Percentiles rank a stretch among this genome's conserved stretches.
These are phyloP conservation scores for Pycnonotus jocosus DNA, from an alignment of 2,113 vertebrate genomes.

Conservation along the genomic window DNA sequence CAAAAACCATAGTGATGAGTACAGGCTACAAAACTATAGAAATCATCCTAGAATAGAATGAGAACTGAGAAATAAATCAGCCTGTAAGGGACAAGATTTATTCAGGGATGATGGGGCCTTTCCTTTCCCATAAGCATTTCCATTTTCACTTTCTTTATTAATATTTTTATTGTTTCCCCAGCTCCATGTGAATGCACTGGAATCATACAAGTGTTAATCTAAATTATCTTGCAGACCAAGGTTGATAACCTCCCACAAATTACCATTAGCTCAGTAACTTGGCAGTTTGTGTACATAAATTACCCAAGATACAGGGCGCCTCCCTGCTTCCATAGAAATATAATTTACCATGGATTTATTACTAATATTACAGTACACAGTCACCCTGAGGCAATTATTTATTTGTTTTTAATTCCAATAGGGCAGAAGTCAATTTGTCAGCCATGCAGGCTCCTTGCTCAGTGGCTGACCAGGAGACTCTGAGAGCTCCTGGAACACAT, in stretches of 20 bases:
- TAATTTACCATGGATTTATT: conserved; percentile 29
- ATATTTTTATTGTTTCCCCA: not conserved
- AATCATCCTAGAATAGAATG: not conserved
- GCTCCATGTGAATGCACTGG: not conserved
- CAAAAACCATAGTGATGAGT: not conserved
- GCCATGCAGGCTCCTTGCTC: not conserved
- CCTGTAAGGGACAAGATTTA: not conserved
- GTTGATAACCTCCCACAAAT: conserved; percentile 37
- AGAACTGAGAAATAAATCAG: not conserved
- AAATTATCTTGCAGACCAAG: conserved; percentile 18
- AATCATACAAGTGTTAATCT: not conserved
- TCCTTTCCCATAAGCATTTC: not conserved
- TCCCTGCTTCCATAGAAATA: conserved; percentile 33
- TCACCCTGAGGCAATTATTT: conserved; percentile 20
- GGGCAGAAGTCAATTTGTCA: conserved; percentile 19
- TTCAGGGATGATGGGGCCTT: not conserved
- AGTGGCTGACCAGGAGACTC: not conserved
- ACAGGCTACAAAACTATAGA: not conserved
- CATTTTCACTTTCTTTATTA: not conserved
- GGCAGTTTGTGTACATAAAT: conserved; percentile 22
- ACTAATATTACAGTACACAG: not conserved
- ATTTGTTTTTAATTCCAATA: conserved; percentile 37
- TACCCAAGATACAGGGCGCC: conserved; percentile 13
- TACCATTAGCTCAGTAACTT: conserved; percentile 36
- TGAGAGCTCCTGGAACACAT: not conserved